phyloP scores from a whole-genome alignment of 2,888 invertebrate genomes.

The Malachius bipustulatus region DNA sequence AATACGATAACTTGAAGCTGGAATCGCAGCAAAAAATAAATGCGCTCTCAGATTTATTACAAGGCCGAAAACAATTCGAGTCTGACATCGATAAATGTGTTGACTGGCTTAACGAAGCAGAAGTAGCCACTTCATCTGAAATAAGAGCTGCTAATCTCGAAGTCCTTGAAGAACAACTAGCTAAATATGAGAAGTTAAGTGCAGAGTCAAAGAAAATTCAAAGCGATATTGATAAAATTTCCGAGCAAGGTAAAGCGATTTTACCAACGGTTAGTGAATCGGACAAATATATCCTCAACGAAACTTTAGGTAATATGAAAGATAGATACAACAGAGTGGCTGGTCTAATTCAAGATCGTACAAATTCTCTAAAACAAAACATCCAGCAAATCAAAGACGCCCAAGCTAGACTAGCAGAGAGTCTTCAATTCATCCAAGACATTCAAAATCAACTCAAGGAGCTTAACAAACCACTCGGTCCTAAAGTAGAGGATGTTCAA shows the following conservation, averaged over 20 bases:
- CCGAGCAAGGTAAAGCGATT: slow-evolving; percentile 69
- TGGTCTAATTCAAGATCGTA: slow-evolving; percentile 63
- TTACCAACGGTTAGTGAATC: slow-evolving; percentile 71
- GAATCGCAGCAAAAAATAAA: slow-evolving; percentile 62
- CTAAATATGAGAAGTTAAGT: slow-evolving; percentile 71
- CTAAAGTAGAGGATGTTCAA: slow-evolving; percentile 79
- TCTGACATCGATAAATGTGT: slow-evolving; percentile 67
- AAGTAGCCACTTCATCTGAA: slow-evolving; percentile 73
- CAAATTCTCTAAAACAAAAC: slow-evolving; percentile 59
- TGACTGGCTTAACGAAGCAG: slow-evolving; percentile 84
- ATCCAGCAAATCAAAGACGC: slow-evolving; percentile 74
- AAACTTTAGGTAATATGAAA: slow-evolving; percentile 63
- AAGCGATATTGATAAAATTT: slow-evolving; percentile 59
- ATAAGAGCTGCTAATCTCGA: slow-evolving; percentile 69
- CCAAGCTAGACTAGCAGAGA: slow-evolving; percentile 66
- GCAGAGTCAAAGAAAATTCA: slow-evolving; percentile 61
- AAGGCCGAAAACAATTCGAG: slow-evolving; percentile 72
- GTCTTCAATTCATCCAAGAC: slow-evolving; percentile 63
- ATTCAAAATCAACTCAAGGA: slow-evolving; percentile 76
- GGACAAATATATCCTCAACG: slow-evolving; percentile 72
- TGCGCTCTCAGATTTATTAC: slow-evolving; percentile 58
- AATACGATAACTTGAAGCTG: slow-evolving; percentile 59
- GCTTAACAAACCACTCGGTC: slow-evolving; percentile 76
- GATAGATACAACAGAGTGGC: slow-evolving; percentile 68
- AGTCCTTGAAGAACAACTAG: slow-evolving; percentile 73